Percentiles rank a stretch among this genome's conserved stretches.
Conservation (phyloP, 2,888 invertebrate species). For the Zaprionus lineosus region DNA sequence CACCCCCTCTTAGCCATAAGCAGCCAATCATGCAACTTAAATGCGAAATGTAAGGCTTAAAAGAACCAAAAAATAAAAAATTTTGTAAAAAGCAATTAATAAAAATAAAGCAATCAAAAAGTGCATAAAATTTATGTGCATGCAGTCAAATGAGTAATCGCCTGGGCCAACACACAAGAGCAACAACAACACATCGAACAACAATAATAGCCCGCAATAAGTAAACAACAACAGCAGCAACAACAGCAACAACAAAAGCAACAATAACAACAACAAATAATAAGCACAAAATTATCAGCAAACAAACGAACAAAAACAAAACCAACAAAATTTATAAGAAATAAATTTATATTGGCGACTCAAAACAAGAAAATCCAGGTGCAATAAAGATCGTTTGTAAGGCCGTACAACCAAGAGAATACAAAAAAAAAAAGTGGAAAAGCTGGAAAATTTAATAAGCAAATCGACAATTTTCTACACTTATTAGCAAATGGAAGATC, state of each 20-base stretch:
- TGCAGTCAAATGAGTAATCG: slow-evolving; percentile 78
- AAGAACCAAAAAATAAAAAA: slow-evolving; percentile 64
- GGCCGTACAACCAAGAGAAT: slow-evolving; percentile 40
- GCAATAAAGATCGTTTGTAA: slow-evolving; percentile 73
- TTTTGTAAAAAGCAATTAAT: slow-evolving; percentile 74
- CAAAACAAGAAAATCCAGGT: slow-evolving; percentile 76
- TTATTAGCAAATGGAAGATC: too few species aligned
- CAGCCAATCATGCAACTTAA: slow-evolving; percentile 49
- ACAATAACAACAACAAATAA: slow-evolving; percentile 52
- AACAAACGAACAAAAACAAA: slow-evolving; percentile 11
- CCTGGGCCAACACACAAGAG: slow-evolving; percentile 43
- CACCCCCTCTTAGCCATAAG: slow-evolving; percentile 19
- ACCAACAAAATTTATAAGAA: slow-evolving; percentile 38
- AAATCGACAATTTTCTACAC: too few species aligned
- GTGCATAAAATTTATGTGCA: slow-evolving; percentile 73
- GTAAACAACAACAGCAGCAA: slow-evolving; percentile 37
- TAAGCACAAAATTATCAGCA: slow-evolving; percentile 74
- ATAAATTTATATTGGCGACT: slow-evolving; percentile 69
- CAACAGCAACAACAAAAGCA: slow-evolving; percentile 57
- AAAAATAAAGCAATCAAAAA: slow-evolving; percentile 68
- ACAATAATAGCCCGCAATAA: not conserved
- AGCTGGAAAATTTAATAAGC: too few species aligned
- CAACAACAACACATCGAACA: slow-evolving; percentile 18
- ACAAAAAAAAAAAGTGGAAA: slow-evolving; percentile 20
- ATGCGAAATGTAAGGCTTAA: slow-evolving; percentile 54